A percentile compares a stretch with the other conserved stretches of the same genome.
phyloP scores from a whole-genome alignment of 2,113 vertebrate species.

The Eurypyga helias region DNA sequence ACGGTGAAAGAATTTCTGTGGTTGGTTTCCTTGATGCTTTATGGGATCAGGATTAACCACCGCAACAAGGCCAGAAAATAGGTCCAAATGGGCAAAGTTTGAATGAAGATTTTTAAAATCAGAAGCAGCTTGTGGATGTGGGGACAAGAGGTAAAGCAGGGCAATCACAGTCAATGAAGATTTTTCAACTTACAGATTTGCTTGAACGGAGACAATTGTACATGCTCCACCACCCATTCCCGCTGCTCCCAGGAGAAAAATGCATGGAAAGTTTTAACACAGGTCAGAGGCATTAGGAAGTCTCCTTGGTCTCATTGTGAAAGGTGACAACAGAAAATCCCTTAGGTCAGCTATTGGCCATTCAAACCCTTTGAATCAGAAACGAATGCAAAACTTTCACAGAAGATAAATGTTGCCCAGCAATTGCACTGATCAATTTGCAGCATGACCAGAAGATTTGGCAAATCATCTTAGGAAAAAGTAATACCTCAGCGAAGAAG shows the following conservation, averaged over 20 bases:
- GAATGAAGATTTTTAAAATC: background rate
- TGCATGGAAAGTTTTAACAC: background rate
- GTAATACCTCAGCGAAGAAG: background rate
- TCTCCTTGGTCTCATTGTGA: background rate
- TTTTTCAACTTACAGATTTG: background rate
- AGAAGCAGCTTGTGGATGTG: background rate
- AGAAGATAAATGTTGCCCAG: slow-evolving; percentile 29
- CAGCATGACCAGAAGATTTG: slow-evolving; percentile 30
- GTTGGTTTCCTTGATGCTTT: background rate
- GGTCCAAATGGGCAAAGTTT: background rate
- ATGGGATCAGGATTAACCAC: background rate
- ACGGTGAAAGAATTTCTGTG: background rate
- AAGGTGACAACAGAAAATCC: background rate
- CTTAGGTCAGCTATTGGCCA: background rate
- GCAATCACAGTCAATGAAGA: background rate
- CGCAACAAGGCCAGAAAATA: background rate
- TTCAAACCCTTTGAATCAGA: background rate
- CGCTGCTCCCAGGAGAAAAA: background rate
- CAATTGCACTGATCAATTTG: slow-evolving; percentile 28
- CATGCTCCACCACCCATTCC: background rate
- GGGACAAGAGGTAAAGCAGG: background rate
- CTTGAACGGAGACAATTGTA: background rate
- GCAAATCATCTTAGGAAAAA: background rate
- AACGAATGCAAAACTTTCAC: background rate
- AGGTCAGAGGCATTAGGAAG: background rate